phyloP scores from a whole-genome alignment of 2,113 vertebrate species.

The Charina bottae region DNA sequence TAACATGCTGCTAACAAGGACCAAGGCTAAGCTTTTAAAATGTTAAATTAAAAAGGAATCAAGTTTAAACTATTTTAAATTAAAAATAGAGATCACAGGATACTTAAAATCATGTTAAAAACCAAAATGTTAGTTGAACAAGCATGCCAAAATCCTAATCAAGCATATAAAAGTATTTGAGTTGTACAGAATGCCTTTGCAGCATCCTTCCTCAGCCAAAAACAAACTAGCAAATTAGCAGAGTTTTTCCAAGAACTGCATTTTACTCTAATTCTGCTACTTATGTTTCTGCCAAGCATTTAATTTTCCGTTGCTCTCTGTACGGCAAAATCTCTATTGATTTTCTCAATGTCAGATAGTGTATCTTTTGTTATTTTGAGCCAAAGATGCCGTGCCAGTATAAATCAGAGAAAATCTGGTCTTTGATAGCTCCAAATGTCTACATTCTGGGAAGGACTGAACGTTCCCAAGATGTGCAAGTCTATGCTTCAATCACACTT shows the following conservation, averaged over 20 bases:
- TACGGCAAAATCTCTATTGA: not conserved
- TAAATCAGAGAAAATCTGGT: not conserved
- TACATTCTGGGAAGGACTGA: not conserved
- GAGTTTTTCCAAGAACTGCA: not conserved
- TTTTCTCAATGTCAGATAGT: not conserved
- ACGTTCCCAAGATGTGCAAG: not conserved
- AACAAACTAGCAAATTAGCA: slow-evolving; percentile 14
- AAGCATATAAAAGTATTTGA: slow-evolving; percentile 51
- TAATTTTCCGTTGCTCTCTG: accelerated
- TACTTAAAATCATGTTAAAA: slow-evolving; percentile 25
- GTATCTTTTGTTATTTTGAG: not conserved
- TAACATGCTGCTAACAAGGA: slow-evolving; percentile 67
- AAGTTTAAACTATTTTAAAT: slow-evolving; percentile 44
- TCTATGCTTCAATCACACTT: slow-evolving; percentile 1
- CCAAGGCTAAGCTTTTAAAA: slow-evolving; percentile 28
- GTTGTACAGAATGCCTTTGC: slow-evolving; percentile 30
- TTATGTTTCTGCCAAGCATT: slow-evolving; percentile 23
- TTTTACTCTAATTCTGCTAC: not conserved
- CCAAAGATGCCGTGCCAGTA: not conserved
- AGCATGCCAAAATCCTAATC: slow-evolving; percentile 48
- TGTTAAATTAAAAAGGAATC: slow-evolving; percentile 56
- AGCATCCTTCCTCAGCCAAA: slow-evolving; percentile 33
- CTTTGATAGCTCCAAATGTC: not conserved
- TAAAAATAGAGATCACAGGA: slow-evolving; percentile 47
- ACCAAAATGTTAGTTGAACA: not conserved